Evolutionary conservation across 2,888 invertebrate species (phyloP).

Genomic region (Masnerella sp.): DNA sequence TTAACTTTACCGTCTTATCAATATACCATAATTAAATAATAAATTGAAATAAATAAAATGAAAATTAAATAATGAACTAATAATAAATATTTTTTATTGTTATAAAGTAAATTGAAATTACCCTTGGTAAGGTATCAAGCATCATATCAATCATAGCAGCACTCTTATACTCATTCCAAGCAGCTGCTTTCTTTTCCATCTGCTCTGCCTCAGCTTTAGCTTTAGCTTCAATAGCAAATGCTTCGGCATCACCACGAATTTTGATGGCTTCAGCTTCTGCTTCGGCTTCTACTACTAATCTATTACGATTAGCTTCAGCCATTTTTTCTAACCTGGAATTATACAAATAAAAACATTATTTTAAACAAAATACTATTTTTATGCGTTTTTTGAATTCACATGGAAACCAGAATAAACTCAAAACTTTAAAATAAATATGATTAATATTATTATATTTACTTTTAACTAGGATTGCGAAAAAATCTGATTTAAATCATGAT

Average conservation of each 20-base stretch:
- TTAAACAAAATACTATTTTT: background rate
- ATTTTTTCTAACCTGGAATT: constrained; percentile 88
- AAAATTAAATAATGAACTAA: too few relatives aligned
- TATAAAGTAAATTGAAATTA: too few relatives aligned
- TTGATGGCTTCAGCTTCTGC: constrained; percentile 94
- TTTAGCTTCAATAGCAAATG: constrained; percentile 95
- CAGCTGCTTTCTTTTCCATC: constrained; percentile 98
- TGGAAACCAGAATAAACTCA: too few relatives aligned
- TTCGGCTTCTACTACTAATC: constrained; percentile 95
- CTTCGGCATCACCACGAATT: constrained; percentile 93
- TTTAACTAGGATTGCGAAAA: too few relatives aligned
- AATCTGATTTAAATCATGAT: too few relatives aligned
- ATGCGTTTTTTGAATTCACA: too few relatives aligned
- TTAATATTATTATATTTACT: too few relatives aligned
- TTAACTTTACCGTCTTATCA: too few relatives aligned
- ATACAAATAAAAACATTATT: background rate
- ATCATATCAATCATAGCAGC: constrained; percentile 98
- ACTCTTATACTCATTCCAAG: constrained; percentile 97
- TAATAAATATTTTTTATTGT: too few relatives aligned
- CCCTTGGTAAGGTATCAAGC: constrained; percentile 96
- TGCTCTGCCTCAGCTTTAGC: constrained; percentile 98
- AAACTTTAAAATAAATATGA: too few relatives aligned
- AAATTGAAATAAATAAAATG: too few relatives aligned
- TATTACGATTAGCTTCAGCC: constrained; percentile 93
- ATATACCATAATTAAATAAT: too few relatives aligned